phyloP scores from a whole-genome alignment of 2,888 invertebrate species.

The Trilocha varians region DNA sequence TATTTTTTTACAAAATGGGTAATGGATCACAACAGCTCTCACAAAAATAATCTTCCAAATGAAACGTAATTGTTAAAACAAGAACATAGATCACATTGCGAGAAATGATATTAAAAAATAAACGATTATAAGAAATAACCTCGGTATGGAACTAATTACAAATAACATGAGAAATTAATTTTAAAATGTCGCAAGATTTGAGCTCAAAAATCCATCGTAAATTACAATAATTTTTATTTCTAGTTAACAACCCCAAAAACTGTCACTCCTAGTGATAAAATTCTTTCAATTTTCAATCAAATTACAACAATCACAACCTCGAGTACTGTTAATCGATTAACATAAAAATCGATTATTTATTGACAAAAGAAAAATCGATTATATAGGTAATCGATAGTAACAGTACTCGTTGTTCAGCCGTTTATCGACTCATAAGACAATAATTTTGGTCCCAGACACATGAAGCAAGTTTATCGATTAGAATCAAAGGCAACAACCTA shows the following conservation, averaged over 20 bases:
- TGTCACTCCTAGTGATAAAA: slow-evolving; percentile 59
- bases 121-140: slow-evolving; percentile 2
- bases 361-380: slow-evolving; percentile 5
- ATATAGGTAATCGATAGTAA: slow-evolving; percentile 1
- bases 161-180: slow-evolving; percentile 15
- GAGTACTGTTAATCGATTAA: neutral
- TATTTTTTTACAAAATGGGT: slow-evolving; percentile 71
- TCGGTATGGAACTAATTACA: slow-evolving; percentile 1
- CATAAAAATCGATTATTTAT: slow-evolving; percentile 3
- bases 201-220: slow-evolving; percentile 38
- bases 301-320: slow-evolving; percentile 31
- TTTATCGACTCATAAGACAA: slow-evolving; percentile 1
- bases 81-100: slow-evolving; percentile 32
- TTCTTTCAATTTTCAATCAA: slow-evolving; percentile 46
- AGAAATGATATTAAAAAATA: slow-evolving; percentile 3
- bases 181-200: slow-evolving; percentile 48
- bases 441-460: slow-evolving; percentile 59
- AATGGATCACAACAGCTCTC: slow-evolving; percentile 66
- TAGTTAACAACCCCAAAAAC: slow-evolving; percentile 52
- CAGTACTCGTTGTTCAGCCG: neutral
- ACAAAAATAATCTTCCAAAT: slow-evolving; percentile 53
- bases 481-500: slow-evolving; percentile 16
- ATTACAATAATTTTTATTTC: slow-evolving; percentile 51
- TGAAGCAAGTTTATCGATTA: slow-evolving; percentile 33
- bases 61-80: slow-evolving; percentile 42